Base-by-base conservation (phyloP, 2,113 vertebrate species). In the Periophthalmus modestus region DNA sequence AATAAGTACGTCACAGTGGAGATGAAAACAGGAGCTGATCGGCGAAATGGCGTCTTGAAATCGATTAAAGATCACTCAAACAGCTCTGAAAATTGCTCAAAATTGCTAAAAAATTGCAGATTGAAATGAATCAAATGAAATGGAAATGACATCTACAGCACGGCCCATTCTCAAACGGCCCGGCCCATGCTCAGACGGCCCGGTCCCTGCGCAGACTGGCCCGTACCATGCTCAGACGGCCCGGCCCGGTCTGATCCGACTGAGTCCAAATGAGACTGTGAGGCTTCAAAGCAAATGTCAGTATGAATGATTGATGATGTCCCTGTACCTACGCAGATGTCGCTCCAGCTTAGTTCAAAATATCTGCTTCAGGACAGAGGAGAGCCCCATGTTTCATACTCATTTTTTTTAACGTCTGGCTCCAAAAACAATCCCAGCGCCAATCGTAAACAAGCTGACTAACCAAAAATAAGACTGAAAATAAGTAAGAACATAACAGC, bases 291-390 rank as follows among this genome's bases (percentile, higher is more conserved):
- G 68, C 50, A 85, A 87, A 90, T 82, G 83, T 79, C 85, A 81
- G 23, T 65, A 85, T 90, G 86, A 89, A 89, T 88, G 87, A 87
- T 88, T 85, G 82, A 90, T 89, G 86, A 63, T 39, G 71, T 75
- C 59, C 70, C 36, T 24, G 47, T 80, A 73, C 77, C 71, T 68
- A 66, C 84, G 79, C 79, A 74, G 59, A 66, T 24, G 82, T 59
- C 72, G 71, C 68, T 71, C 52, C 23, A 48, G 46, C 68, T n/a
- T 43, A 39, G 23, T 82, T 77, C 65, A 73, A 72, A 57, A 43
- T 11, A 2, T 18, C 5, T 16, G 47, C 48, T 36, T 16, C 61
- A 16, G 43, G n/a, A 52, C 50, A 52, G 47, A 48, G 7, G 14
- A 48, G 13, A 48, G 12, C 13, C 13, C 0, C 14, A 13, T 24